Evolutionary conservation across 2,797 vertebrate genomes (phyloP).

Genomic region (Darevskia nairensis): DNA sequence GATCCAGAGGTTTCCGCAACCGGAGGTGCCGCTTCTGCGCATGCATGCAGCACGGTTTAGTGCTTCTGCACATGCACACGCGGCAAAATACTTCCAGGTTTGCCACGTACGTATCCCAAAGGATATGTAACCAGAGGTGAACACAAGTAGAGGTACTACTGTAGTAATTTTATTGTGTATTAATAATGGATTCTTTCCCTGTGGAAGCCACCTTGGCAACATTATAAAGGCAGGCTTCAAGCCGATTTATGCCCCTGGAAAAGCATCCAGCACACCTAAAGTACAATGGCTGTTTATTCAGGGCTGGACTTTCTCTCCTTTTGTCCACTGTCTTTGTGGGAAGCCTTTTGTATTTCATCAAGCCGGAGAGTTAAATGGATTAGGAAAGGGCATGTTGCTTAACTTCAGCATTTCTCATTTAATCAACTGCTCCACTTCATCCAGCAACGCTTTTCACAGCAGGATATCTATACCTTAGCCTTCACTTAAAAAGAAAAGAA

Average conservation of each 20-base stretch:
- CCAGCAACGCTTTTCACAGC: neutral
- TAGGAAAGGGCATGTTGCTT: neutral
- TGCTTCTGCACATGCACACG: no score
- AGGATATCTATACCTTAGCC: neutral
- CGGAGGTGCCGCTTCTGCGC: no score
- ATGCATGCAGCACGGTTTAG: no score
- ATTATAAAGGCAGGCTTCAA: neutral
- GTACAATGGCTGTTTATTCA: neutral
- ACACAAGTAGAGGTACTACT: no score
- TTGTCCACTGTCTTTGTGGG: neutral
- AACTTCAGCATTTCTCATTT: neutral
- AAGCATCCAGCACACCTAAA: neutral
- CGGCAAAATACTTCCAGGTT: no score
- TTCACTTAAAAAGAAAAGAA: neutral
- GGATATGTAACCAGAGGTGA: no score
- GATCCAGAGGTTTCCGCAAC: no score
- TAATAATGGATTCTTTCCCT: neutral
- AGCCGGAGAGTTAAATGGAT: neutral
- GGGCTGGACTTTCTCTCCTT: neutral
- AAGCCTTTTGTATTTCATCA: neutral
- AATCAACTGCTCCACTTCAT: neutral
- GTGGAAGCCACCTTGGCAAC: neutral
- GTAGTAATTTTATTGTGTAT: neutral
- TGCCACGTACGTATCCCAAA: no score
- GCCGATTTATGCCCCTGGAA: neutral